Evolutionary conservation across 2,113 vertebrate species (phyloP).

Genomic region (Typhlomys cinereus): DNA sequence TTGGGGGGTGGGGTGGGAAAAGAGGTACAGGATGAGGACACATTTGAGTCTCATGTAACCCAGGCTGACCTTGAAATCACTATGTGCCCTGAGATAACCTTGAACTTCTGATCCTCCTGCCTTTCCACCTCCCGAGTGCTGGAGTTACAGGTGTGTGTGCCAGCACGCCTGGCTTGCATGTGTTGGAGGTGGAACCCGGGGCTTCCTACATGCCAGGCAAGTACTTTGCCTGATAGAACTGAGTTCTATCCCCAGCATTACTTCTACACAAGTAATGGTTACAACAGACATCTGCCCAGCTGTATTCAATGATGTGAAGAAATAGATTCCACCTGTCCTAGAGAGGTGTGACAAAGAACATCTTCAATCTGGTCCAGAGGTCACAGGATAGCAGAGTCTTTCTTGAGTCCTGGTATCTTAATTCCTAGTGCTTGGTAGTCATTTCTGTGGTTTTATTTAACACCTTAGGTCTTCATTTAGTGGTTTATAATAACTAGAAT

Average conservation of each 20-base stretch:
- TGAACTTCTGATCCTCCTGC: no score
- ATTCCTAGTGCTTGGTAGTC: background rate
- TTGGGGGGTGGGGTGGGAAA: background rate
- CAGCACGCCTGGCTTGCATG: background rate
- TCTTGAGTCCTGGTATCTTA: background rate
- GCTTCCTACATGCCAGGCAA: no score
- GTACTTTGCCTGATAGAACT: no score
- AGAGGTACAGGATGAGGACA: background rate
- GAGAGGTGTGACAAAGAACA: background rate
- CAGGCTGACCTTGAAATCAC: background rate
- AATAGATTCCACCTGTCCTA: background rate
- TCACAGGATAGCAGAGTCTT: background rate
- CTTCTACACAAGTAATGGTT: background rate
- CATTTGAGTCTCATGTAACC: background rate
- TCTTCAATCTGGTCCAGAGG: slow-evolving; percentile 8
- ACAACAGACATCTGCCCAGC: background rate
- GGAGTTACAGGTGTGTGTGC: background rate
- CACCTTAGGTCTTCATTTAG: background rate
- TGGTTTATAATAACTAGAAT: background rate
- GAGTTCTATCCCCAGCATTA: background rate
- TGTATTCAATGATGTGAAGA: background rate
- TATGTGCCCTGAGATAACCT: no score
- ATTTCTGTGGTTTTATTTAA: background rate
- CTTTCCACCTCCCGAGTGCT: background rate
- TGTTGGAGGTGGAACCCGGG: background rate